Evolutionary conservation across 2,113 vertebrate genomes (phyloP).

Genomic region (Atherinomorus stipes): DNA sequence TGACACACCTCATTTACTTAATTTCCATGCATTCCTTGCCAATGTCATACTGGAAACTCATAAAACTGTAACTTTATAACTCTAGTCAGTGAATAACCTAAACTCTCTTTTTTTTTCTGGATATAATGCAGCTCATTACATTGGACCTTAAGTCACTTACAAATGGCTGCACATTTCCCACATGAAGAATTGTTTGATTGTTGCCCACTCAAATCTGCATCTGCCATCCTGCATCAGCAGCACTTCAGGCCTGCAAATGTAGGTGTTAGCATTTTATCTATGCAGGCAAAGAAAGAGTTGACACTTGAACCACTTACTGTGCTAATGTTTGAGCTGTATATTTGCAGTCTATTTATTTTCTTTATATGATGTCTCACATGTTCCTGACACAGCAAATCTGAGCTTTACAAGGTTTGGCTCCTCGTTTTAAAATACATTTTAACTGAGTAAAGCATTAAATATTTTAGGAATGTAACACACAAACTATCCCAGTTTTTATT

Average conservation of each 20-base stretch:
- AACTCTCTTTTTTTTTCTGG: background rate
- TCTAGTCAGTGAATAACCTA: background rate
- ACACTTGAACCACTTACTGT: background rate
- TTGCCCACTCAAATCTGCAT: background rate
- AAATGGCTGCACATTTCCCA: background rate
- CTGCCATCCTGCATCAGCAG: background rate
- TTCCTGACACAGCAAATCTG: background rate
- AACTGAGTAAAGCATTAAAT: background rate
- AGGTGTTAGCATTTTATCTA: background rate
- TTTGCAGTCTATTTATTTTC: background rate
- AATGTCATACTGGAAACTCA: slow-evolving; percentile 24
- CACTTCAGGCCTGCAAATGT: background rate
- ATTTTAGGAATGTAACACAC: background rate
- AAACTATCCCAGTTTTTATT: no score
- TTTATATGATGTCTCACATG: background rate
- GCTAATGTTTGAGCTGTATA: background rate
- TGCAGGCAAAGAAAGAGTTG: background rate
- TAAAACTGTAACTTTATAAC: background rate
- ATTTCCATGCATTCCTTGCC: slow-evolving; percentile 46
- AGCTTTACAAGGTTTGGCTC: background rate
- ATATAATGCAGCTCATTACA: slow-evolving; percentile 3
- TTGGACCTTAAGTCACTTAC: background rate
- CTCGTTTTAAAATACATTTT: background rate
- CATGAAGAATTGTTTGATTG: background rate
- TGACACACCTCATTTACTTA: slow-evolving; percentile 22